Evolutionary conservation across 2,888 invertebrate species (phyloP).

Genomic region (Leptodirus hochenwartii): DNA sequence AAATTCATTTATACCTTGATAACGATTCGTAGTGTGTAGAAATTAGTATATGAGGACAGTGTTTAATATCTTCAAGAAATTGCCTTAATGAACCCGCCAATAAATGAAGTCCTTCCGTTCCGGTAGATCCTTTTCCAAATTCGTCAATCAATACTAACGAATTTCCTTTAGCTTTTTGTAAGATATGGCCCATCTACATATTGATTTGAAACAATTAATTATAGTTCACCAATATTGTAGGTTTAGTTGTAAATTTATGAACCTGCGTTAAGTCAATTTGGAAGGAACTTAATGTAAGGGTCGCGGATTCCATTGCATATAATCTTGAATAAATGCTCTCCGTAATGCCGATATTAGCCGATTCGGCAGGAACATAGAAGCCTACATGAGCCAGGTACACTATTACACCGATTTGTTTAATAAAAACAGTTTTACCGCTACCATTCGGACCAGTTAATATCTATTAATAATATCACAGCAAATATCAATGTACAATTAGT

Average conservation of each 20-base stretch:
- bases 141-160: constrained; percentile 76
- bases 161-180: constrained; percentile 40
- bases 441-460: constrained; percentile 81
- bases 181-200: constrained; percentile 48
- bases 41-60: constrained; percentile 56
- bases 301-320: constrained; percentile 57
- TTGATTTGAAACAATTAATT: constrained; percentile 2
- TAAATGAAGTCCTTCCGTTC: constrained; percentile 57
- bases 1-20: too few relatives aligned
- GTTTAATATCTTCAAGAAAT: constrained; percentile 34
- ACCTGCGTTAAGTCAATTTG: constrained; percentile 73
- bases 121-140: constrained; percentile 71
- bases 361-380: constrained; percentile 69
- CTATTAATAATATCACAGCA: too few relatives aligned
- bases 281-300: constrained; percentile 68
- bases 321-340: constrained; percentile 61
- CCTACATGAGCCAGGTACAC: constrained; percentile 79
- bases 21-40: constrained; percentile 69
- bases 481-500: too few relatives aligned
- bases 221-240: constrained; percentile 1
- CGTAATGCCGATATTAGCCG: constrained; percentile 50
- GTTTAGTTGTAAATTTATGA: constrained; percentile 7
- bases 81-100: constrained; percentile 48
- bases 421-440: constrained; percentile 81
- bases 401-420: constrained; percentile 67